Percentiles rank a stretch among this genome's conserved stretches.
Evolutionary conservation across 2,888 invertebrate species (phyloP).

Genomic region (Idaea straminata): DNA sequence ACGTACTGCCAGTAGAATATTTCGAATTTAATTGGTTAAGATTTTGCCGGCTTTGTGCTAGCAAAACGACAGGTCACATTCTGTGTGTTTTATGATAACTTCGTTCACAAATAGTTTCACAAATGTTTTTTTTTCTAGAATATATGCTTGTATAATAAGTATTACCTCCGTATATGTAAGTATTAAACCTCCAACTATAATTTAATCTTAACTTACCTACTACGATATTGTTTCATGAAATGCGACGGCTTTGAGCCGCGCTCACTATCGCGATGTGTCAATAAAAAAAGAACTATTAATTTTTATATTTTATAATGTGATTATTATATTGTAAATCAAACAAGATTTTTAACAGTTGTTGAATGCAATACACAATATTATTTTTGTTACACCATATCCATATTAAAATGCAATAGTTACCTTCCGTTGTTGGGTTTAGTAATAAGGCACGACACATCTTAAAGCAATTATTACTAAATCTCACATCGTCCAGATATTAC

Average conservation of each 20-base stretch:
- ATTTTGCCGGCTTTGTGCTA: background rate
- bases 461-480: slow-evolving; percentile 11
- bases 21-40: background rate
- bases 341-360: slow-evolving; percentile 70
- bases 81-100: slow-evolving; percentile 25
- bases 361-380: slow-evolving; percentile 68
- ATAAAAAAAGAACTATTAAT: slow-evolving; percentile 38
- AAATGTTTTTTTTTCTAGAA: slow-evolving; percentile 48
- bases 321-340: slow-evolving; percentile 71
- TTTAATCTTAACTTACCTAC: slow-evolving; percentile 56
- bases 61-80: background rate
- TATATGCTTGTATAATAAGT: slow-evolving; percentile 68
- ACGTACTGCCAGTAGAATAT: slow-evolving; percentile 22
- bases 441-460: slow-evolving; percentile 12
- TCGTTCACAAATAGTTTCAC: slow-evolving; percentile 70
- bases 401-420: slow-evolving; percentile 78
- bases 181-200: slow-evolving; percentile 70
- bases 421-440: slow-evolving; percentile 31
- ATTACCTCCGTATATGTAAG: slow-evolving; percentile 77
- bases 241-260: slow-evolving; percentile 9
- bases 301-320: slow-evolving; percentile 46
- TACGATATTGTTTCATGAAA: slow-evolving; percentile 22
- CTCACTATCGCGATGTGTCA: slow-evolving; percentile 24
- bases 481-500: slow-evolving; percentile 55
- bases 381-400: slow-evolving; percentile 76